Base-by-base conservation (phyloP, 2,888 invertebrate species). In the Pollenia labialis region DNA sequence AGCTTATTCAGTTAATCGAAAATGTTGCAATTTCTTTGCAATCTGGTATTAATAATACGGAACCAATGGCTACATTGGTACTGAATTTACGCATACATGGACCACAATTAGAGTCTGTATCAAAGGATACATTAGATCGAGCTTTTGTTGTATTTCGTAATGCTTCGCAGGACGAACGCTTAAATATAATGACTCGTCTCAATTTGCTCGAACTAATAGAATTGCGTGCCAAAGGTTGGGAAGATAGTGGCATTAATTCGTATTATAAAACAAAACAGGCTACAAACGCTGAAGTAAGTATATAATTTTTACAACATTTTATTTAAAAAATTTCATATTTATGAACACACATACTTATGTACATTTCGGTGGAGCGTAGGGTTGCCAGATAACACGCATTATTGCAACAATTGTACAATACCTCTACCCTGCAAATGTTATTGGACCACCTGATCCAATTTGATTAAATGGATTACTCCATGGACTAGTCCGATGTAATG, bases 191-290 rank as follows among this genome's bases (percentile, higher is more conserved):
- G 93, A 97, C 97, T 91, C 95, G 98, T 93, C 95, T 97, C 92
- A 96, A 97, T 93, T 95, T 98, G 91, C 95, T 99, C 92, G 98
- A 98, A 94, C 94, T 98, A 88, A 97, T 99, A 90, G 98, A 99
- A 94, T 94, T 98, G 92, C 95, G 98, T 92, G 98, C 98, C 88
- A 97, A 97, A 94, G 96, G 97, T 92, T 98, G 98, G 98, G 96
- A 97, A 92, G 96, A 96, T 89, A 97, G 97, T 93, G 96, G 97
- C 90, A 96, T 97, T 95, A 96, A 96, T 93, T 96, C 96, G 91
- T 98, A 98, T 94, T 98, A 98, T 92, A 96, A 95, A 92, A 95
- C 95, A 90, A 95, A 95, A 92, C 92, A 92, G 83, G 95, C 95
- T 92, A 95, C 95, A 89, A 95, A 95, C 91, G 94, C 95, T 91